phyloP scores from a whole-genome alignment of 2,888 invertebrate species.

The Cosmorhoe ocellata region DNA sequence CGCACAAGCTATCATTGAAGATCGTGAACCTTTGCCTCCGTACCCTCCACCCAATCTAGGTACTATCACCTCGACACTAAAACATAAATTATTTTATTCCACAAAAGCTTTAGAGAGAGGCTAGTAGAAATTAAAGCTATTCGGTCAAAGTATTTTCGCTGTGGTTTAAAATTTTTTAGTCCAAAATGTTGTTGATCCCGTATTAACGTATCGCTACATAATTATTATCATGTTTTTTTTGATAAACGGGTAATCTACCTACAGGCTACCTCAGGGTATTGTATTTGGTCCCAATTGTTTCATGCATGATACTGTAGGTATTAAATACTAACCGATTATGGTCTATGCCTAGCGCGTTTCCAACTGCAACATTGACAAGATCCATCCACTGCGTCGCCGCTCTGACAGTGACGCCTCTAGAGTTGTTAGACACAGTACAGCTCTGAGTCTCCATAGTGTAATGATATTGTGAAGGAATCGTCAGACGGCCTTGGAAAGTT shows the following conservation, averaged over 20 bases:
- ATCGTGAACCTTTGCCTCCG: conserved; percentile 89
- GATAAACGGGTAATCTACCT: too few species aligned
- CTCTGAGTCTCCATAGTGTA: conserved; percentile 90
- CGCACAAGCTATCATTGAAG: conserved; percentile 82
- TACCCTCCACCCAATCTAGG: conserved; percentile 91
- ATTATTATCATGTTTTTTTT: too few species aligned
- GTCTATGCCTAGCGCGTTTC: conserved; percentile 60
- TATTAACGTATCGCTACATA: too few species aligned
- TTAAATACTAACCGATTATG: conserved; percentile 81
- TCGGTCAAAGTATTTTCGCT: too few species aligned
- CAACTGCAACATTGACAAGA: conserved; percentile 79
- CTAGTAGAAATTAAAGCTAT: too few species aligned
- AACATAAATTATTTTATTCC: conserved; percentile 11
- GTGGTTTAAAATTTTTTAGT: too few species aligned
- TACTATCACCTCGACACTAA: conserved; percentile 87
- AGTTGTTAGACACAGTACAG: conserved; percentile 59
- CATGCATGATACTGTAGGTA: too few species aligned
- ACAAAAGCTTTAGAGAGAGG: not conserved
- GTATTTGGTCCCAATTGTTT: not conserved
- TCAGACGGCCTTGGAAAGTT: conserved; percentile 80
- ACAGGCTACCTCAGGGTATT: too few species aligned
- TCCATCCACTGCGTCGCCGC: conserved; percentile 86
- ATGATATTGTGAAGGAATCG: conserved; percentile 86
- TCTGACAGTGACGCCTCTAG: conserved; percentile 55
- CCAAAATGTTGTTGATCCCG: too few species aligned